phyloP scores from a whole-genome alignment of 2,888 invertebrate genomes.

The Eupithecia exiguata region DNA sequence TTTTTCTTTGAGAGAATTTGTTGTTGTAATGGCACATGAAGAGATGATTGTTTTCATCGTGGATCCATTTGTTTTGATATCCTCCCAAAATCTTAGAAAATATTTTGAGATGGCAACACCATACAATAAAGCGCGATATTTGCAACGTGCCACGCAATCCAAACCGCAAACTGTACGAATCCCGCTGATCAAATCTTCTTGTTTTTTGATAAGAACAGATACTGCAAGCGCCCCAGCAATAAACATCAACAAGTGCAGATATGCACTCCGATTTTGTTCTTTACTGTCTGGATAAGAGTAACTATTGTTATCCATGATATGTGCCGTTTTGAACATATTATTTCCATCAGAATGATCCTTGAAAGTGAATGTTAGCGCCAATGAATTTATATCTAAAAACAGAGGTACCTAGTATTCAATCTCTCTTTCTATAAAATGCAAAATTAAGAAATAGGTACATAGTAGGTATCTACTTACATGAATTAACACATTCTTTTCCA shows the following conservation, averaged over 20 bases:
- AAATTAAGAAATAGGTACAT: not conserved
- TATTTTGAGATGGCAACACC: slow-evolving; percentile 47
- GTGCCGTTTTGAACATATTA: slow-evolving; percentile 7
- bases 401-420: not conserved
- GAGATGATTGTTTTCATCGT: slow-evolving; percentile 13
- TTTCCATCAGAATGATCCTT: slow-evolving; percentile 33
- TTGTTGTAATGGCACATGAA: slow-evolving; percentile 20
- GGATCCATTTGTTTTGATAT: slow-evolving; percentile 21
- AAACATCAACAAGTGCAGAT: slow-evolving; percentile 60
- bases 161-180: slow-evolving; percentile 29
- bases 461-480: not conserved
- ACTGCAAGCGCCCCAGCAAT: slow-evolving; percentile 63
- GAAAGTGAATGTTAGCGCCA: slow-evolving; percentile 33
- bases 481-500: too few relatives aligned
- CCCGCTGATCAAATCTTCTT: slow-evolving; percentile 48
- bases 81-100: slow-evolving; percentile 41
- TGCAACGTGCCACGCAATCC: slow-evolving; percentile 43
- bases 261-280: slow-evolving; percentile 34
- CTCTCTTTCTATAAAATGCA: not conserved
- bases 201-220: slow-evolving; percentile 59
- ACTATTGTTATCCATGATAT: slow-evolving; percentile 5
- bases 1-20: slow-evolving; percentile 22
- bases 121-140: slow-evolving; percentile 45
- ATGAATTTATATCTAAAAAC: not conserved
- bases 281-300: slow-evolving; percentile 26